These are phyloP conservation scores for Hemiscyllium ocellatum DNA, from an alignment of 2,113 vertebrate genomes.

Conservation along the genomic window DNA sequence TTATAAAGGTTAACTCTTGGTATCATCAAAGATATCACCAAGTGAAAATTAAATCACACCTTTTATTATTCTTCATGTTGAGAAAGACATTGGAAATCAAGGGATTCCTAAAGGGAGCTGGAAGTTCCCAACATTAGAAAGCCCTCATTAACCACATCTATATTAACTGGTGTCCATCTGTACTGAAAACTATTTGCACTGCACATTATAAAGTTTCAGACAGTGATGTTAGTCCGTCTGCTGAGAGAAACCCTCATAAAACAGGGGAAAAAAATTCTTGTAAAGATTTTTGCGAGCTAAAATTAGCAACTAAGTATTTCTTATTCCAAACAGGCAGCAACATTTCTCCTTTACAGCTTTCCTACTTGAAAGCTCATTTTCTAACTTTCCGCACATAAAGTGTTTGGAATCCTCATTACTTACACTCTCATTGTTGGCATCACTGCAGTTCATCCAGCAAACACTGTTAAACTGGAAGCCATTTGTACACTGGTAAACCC, in stretches of 20 bases:
- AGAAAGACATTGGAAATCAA: background rate
- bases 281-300: conserved; percentile 26
- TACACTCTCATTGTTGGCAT: conserved; percentile 69
- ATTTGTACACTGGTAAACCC: conserved; percentile 83
- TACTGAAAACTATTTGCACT: background rate
- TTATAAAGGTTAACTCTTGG: background rate
- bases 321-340: conserved; percentile 5
- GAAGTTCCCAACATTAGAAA: background rate
- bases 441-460: conserved; percentile 80
- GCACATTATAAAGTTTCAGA: conserved; percentile 27
- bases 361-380: conserved; percentile 12
- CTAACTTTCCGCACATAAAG: conserved; percentile 27
- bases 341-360: background rate
- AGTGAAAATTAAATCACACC: no score
- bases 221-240: conserved; percentile 11
- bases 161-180: conserved; percentile 4
- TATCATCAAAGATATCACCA: background rate
- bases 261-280: background rate
- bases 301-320: conserved; percentile 16
- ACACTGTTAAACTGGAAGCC: conserved; percentile 89
- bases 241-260: conserved; percentile 19
- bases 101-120: background rate
- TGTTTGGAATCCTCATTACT: conserved; percentile 46
- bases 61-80: background rate
- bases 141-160: conserved; percentile 11